phyloP scores from a whole-genome alignment of 2,888 invertebrate genomes.

The Platycnemis pennipes region DNA sequence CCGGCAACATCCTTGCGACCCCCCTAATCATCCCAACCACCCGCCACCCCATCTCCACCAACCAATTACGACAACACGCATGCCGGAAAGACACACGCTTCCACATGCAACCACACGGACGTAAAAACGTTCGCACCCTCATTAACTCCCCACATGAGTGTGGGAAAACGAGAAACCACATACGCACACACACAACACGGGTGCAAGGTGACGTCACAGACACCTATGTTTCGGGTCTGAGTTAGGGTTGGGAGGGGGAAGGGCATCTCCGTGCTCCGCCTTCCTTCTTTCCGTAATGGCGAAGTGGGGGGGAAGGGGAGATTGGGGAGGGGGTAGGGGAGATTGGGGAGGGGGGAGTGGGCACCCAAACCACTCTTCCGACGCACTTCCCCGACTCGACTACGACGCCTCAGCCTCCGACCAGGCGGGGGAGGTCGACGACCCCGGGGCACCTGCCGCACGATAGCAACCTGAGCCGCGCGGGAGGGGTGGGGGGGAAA shows the following conservation, averaged over 20 bases:
- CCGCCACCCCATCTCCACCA: not conserved
- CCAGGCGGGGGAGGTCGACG: slow-evolving; percentile 75
- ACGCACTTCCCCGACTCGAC: not conserved
- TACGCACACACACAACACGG: not conserved
- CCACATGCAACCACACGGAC: slow-evolving; percentile 2
- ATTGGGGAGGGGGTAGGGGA: slow-evolving; percentile 69
- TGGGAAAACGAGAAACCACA: not conserved
- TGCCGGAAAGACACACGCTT: not conserved
- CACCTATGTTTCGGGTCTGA: slow-evolving; percentile 51
- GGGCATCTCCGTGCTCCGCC: too few relatives aligned
- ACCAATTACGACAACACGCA: slow-evolving; percentile 28
- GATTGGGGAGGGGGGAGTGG: slow-evolving; percentile 69
- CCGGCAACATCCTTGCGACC: slow-evolving; percentile 28
- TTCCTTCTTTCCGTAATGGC: not conserved
- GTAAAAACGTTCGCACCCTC: not conserved
- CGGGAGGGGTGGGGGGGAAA: not conserved
- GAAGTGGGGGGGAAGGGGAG: slow-evolving; percentile 41
- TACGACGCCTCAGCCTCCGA: slow-evolving; percentile 72
- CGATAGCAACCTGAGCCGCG: not conserved
- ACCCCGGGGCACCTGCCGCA: slow-evolving; percentile 69
- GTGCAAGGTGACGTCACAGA: slow-evolving; percentile 44
- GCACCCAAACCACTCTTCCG: slow-evolving; percentile 71
- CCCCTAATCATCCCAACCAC: not conserved
- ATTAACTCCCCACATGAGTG: slow-evolving; percentile 8
- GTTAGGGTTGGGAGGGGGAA: not conserved